phyloP scores from a whole-genome alignment of 2,888 invertebrate genomes.

The Scaptomyza parva region DNA sequence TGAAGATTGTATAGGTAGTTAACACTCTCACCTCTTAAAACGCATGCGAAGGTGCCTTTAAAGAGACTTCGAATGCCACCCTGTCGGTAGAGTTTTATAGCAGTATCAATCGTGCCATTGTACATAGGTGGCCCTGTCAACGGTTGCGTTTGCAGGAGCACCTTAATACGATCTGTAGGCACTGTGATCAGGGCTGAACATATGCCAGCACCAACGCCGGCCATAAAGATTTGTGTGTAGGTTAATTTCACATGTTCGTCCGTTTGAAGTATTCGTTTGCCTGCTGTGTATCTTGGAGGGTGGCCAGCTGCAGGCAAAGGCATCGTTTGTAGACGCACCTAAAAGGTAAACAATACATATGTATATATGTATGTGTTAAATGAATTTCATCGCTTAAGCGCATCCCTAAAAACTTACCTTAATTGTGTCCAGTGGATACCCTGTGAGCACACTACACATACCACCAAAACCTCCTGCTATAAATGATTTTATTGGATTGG shows the following conservation, averaged over 20 bases:
- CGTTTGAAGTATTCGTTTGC: constrained; percentile 92
- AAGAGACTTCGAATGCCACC: constrained; percentile 97
- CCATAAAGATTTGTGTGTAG: constrained; percentile 92
- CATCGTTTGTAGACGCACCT: constrained; percentile 98
- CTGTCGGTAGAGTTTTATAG: constrained; percentile 94
- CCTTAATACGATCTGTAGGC: constrained; percentile 99
- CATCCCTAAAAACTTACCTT: constrained; percentile 87
- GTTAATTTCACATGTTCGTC: constrained; percentile 87
- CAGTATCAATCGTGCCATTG: constrained; percentile 96
- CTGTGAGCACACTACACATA: constrained; percentile 95
- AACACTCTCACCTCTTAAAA: constrained; percentile 88
- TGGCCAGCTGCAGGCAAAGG: constrained; percentile 91
- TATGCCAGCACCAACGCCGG: constrained; percentile 98
- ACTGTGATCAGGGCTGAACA: constrained; percentile 99
- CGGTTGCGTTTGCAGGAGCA: constrained; percentile 96
- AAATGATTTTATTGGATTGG: constrained; percentile 96
- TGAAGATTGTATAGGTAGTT: too few species aligned
- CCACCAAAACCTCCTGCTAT: constrained; percentile 98
- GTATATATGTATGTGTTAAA: neutral
- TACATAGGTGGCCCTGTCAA: constrained; percentile 90
- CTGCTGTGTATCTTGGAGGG: constrained; percentile 92
- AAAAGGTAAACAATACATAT: constrained; percentile 10
- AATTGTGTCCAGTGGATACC: constrained; percentile 98
- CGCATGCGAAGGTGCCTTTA: constrained; percentile 94
- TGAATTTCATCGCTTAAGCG: neutral